Evolutionary conservation across 2,797 vertebrate genomes (phyloP).

Genomic region (Octomys mimax): DNA sequence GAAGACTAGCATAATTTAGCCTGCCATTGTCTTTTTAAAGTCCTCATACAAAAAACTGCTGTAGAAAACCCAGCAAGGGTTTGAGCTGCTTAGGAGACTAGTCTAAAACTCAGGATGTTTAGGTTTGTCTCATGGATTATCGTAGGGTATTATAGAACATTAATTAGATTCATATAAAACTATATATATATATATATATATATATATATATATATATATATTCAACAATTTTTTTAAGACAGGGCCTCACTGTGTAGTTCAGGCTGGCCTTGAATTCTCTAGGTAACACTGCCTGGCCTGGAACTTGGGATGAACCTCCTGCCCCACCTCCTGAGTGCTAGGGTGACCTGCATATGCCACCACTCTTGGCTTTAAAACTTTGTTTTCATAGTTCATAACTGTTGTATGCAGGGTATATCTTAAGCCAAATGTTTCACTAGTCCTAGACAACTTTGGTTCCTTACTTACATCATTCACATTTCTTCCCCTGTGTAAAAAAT

Average conservation of each 20-base stretch:
- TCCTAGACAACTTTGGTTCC: slow-evolving; percentile 16
- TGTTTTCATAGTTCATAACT: slow-evolving; percentile 35
- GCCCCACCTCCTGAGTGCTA: not conserved
- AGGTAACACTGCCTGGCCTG: not conserved
- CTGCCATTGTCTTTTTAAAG: slow-evolving; percentile 53
- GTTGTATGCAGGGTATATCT: not conserved
- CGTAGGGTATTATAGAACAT: slow-evolving; percentile 45
- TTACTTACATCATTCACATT: not conserved
- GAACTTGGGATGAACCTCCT: not conserved
- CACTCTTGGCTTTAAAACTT: not conserved
- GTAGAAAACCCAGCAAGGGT: not conserved
- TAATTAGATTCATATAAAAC: slow-evolving; percentile 37
- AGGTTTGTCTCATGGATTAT: slow-evolving; percentile 56
- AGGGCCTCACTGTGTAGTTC: not conserved
- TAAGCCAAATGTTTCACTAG: slow-evolving; percentile 25
- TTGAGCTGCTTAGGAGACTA: slow-evolving; percentile 14
- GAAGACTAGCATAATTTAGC: slow-evolving; percentile 24
- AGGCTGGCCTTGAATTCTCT: not conserved
- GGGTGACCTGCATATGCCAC: not conserved
- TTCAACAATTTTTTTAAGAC: not conserved
- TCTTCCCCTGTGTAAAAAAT: slow-evolving; percentile 43
- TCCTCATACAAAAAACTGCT: not conserved
- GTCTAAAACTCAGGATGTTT: slow-evolving; percentile 40
- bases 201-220: no score
- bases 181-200: not conserved